Conservation (phyloP, 2,797 vertebrate species). For the Salmo trutta region DNA sequence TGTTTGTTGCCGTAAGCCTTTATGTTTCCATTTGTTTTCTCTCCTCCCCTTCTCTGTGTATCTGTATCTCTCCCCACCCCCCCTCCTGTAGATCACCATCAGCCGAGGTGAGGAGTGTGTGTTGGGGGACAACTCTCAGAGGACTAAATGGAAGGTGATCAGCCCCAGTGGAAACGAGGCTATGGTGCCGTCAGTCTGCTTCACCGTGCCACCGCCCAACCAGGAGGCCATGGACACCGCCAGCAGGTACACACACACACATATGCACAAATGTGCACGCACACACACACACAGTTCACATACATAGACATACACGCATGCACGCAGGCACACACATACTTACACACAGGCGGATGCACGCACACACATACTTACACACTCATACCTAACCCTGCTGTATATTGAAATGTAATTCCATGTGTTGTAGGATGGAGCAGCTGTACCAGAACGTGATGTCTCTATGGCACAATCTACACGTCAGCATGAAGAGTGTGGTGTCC, state of each 20-base stretch:
- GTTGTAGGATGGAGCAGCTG: conserved; percentile 86
- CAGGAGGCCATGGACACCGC: conserved; percentile 90
- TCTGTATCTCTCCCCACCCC: background rate
- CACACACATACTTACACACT: background rate
- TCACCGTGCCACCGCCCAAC: conserved; percentile 91
- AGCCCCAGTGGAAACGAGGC: conserved; percentile 97
- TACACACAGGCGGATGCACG: background rate
- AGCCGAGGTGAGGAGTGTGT: conserved; percentile 94
- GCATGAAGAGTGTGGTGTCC: conserved; percentile 95
- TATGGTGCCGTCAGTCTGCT: conserved; percentile 98
- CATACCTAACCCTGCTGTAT: background rate
- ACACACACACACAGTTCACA: background rate
- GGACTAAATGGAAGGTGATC: conserved; percentile 99
- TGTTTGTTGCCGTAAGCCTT: conserved; percentile 40
- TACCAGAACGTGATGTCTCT: conserved; percentile 98
- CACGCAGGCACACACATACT: background rate
- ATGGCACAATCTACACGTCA: conserved; percentile 97
- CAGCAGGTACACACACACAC: conserved; percentile 77
- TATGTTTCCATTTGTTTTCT: conserved; percentile 46
- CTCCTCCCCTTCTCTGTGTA: conserved; percentile 19
- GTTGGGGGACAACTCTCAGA: conserved; percentile 94
- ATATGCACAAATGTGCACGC: background rate
- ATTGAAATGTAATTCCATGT: conserved; percentile 11
- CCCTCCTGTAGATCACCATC: conserved; percentile 88
- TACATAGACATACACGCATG: background rate